These are phyloP conservation scores for Shargacucullia verbasci DNA, from an alignment of 2,888 invertebrate genomes.

Conservation along the genomic window DNA sequence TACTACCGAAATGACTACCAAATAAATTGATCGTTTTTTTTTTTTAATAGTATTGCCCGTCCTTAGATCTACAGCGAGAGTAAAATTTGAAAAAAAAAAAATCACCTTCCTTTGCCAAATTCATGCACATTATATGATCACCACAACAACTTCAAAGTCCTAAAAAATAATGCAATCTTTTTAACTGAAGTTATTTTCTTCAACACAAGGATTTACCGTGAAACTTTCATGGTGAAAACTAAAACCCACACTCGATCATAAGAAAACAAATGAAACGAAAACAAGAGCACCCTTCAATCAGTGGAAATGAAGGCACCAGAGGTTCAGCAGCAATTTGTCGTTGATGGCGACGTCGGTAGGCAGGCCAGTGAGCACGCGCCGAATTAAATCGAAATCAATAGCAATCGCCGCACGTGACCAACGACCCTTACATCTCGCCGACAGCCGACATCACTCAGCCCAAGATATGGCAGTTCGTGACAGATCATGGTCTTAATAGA, in stretches of 20 bases:
- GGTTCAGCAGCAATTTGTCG: slow-evolving; percentile 74
- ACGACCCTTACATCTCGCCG: slow-evolving; percentile 74
- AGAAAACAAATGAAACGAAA: slow-evolving; percentile 46
- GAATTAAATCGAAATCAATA: slow-evolving; percentile 89
- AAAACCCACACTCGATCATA: slow-evolving; percentile 11
- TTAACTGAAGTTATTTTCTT: too few species aligned
- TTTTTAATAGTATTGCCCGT: too few species aligned
- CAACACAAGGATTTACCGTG: too few species aligned
- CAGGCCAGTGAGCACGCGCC: slow-evolving; percentile 80
- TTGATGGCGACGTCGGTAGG: slow-evolving; percentile 66
- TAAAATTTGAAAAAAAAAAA: too few species aligned
- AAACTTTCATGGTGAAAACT: neutral
- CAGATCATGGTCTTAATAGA: slow-evolving; percentile 60
- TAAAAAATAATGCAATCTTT: too few species aligned
- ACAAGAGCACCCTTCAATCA: slow-evolving; percentile 76
- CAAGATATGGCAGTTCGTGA: slow-evolving; percentile 57
- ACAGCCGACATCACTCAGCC: slow-evolving; percentile 58
- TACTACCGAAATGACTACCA: slow-evolving; percentile 67
- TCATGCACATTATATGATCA: too few species aligned
- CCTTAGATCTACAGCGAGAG: too few species aligned
- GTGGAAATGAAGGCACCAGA: slow-evolving; percentile 73
- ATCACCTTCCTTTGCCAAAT: too few species aligned
- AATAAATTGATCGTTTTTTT: too few species aligned
- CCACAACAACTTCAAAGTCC: too few species aligned
- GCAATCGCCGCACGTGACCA: slow-evolving; percentile 81